Evolutionary conservation across 2,113 vertebrate species (phyloP), one percentile per base, ranked within the genome.

Genomic region (Bambusicola thoracicus): DNA sequence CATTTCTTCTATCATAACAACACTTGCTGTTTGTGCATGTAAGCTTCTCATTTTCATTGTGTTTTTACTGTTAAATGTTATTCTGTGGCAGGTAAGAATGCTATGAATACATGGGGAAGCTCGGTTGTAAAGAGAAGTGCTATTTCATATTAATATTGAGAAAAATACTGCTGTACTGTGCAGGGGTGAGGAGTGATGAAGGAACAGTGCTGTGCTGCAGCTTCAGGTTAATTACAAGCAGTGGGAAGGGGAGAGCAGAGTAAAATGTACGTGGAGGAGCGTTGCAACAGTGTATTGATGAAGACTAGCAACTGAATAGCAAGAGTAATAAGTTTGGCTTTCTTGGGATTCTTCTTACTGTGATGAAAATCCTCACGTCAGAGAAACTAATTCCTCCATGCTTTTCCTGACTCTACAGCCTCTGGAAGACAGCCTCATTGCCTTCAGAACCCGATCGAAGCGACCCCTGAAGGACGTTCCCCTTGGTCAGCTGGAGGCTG

Each of bases 381-480:
- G 67, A 9, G 58, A 7, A 3, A 3, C 5, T 41, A 11, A 32
- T 46, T 74, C 20, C 3, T 1, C 43, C 27, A 32, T 66, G 55
- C 75, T 89, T 81, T 90, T 21, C 73, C 67, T 85, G 93, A 11
- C 38, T 68, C 43, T 3, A 40, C 87, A 97, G 98, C 59, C 93
- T 46, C 94, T 97, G 95, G 95, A 98, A 13, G 96, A 98, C 68
- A 98, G 98, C 81, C 97, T 99, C 81, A 99, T 99, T 25, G 98
- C 99, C 3, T 98, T 97, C 81, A 97, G 99, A 24, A 99, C 99
- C 0, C 98, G 99, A 6, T 99, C 99, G 5, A 99, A 99, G 96
- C 96, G 97, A 16, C 98, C 98, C 0, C 95, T 99, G 69, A 98
- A 98, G 20, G 97, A 99, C 41, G 96, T 99, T 3, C 99, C 99